A percentile compares a stretch with the other conserved stretches of the same genome.
Evolutionary conservation across 2,888 invertebrate genomes (phyloP).

Genomic region (Sminthurinus aureus): DNA sequence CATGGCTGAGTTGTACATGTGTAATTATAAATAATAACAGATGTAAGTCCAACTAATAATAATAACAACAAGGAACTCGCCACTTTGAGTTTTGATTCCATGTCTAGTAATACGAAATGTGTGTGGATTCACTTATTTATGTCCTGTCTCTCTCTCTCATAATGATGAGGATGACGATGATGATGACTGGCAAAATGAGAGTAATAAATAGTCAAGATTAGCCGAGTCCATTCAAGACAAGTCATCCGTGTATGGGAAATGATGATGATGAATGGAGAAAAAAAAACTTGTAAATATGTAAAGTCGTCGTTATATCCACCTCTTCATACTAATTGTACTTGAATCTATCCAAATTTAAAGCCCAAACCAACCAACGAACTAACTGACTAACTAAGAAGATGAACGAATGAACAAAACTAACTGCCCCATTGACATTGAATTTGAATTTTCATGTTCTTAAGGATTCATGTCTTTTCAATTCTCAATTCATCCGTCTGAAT

Average conservation of each 20-base stretch:
- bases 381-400: neutral
- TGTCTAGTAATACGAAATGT: too few relatives aligned
- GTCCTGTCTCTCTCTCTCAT: neutral
- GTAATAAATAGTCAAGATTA: neutral
- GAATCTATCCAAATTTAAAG: neutral
- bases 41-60: neutral
- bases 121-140: too few relatives aligned
- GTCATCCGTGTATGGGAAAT: neutral
- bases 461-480: neutral
- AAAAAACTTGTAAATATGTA: neutral
- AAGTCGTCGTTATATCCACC: neutral
- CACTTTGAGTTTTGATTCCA: neutral
- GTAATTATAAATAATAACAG: neutral
- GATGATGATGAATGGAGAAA: neutral
- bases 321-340: neutral
- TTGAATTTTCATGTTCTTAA: neutral
- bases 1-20: neutral
- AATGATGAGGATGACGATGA: neutral
- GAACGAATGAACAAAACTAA: neutral
- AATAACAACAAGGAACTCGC: neutral
- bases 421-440: constrained; percentile 42
- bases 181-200: neutral
- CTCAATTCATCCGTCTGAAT: neutral
- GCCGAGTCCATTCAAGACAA: neutral
- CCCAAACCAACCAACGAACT: neutral